Conservation (phyloP, 2,888 invertebrate species). For the Prenolepis imparis region DNA sequence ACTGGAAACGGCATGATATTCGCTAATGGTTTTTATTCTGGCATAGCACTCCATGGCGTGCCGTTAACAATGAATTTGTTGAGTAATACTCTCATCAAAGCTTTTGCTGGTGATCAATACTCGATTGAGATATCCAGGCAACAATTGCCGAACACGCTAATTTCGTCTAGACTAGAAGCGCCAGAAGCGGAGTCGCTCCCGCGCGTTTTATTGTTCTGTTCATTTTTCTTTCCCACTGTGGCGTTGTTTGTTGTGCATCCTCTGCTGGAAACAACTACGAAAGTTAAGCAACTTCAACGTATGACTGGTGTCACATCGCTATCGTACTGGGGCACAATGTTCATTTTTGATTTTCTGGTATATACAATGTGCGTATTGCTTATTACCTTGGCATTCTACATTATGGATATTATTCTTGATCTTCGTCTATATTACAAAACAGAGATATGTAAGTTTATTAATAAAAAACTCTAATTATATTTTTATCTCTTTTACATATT, state of each 20-base stretch:
- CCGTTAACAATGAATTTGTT: slow-evolving; percentile 87
- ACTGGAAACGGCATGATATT: slow-evolving; percentile 69
- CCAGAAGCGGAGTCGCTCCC: slow-evolving; percentile 64
- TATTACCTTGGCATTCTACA: slow-evolving; percentile 74
- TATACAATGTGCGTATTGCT: slow-evolving; percentile 80
- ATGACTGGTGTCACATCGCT: slow-evolving; percentile 89
- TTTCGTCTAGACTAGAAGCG: slow-evolving; percentile 23
- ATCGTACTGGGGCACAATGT: slow-evolving; percentile 89
- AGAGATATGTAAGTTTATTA: slow-evolving; percentile 85
- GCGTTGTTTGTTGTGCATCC: slow-evolving; percentile 89
- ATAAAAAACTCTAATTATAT: slow-evolving; percentile 14
- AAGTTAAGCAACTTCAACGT: slow-evolving; percentile 90
- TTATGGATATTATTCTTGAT: slow-evolving; percentile 77
- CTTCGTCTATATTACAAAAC: slow-evolving; percentile 78
- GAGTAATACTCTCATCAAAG: slow-evolving; percentile 85
- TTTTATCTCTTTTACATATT: slow-evolving; percentile 25
- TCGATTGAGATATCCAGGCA: slow-evolving; percentile 78
- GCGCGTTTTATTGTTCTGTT: slow-evolving; percentile 73
- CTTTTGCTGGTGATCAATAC: slow-evolving; percentile 74
- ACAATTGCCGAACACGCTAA: slow-evolving; percentile 75
- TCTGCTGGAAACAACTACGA: slow-evolving; percentile 88
- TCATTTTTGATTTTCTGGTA: slow-evolving; percentile 87
- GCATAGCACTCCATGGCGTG: slow-evolving; percentile 87
- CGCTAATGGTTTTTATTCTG: slow-evolving; percentile 87
- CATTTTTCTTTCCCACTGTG: slow-evolving; percentile 75